Conservation (phyloP, 2,888 invertebrate genomes). For the Apeira syringaria region DNA sequence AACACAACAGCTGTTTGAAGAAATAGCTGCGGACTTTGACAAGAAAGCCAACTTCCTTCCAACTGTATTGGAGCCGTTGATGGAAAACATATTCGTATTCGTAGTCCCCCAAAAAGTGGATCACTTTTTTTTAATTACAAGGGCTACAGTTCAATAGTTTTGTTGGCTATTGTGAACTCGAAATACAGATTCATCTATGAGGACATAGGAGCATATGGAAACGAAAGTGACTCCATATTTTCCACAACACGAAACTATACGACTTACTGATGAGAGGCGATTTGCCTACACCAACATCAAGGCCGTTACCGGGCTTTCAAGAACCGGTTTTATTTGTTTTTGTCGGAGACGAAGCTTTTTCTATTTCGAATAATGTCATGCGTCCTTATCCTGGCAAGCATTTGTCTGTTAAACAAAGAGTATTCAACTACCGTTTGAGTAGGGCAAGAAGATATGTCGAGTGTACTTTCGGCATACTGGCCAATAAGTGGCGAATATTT, state of each 20-base stretch:
- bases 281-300: slow-evolving; percentile 24
- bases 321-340: slow-evolving; percentile 26
- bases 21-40: slow-evolving; percentile 23
- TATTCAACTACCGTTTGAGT: not conserved
- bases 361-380: slow-evolving; percentile 18
- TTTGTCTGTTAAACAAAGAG: slow-evolving; percentile 15
- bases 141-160: slow-evolving; percentile 9
- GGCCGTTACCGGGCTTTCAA: slow-evolving; percentile 11
- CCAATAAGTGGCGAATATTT: slow-evolving; percentile 3
- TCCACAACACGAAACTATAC: slow-evolving; percentile 32
- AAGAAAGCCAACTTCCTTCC: slow-evolving; percentile 30
- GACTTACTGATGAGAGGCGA: slow-evolving; percentile 26
- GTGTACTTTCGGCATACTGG: slow-evolving; percentile 29
- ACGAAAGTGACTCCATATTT: slow-evolving; percentile 35
- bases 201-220: slow-evolving; percentile 27
- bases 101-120: slow-evolving; percentile 23
- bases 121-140: slow-evolving; percentile 16
- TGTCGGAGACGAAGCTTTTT: slow-evolving; percentile 26
- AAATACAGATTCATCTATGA: slow-evolving; percentile 13
- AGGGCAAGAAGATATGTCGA: slow-evolving; percentile 27
- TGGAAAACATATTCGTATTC: slow-evolving; percentile 31
- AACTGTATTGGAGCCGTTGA: slow-evolving; percentile 31
- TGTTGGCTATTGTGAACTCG: slow-evolving; percentile 11
- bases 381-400: slow-evolving; percentile 21
- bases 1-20: slow-evolving; percentile 29